Evolutionary conservation across 2,797 vertebrate genomes (phyloP).

Genomic region (Clamator glandarius): DNA sequence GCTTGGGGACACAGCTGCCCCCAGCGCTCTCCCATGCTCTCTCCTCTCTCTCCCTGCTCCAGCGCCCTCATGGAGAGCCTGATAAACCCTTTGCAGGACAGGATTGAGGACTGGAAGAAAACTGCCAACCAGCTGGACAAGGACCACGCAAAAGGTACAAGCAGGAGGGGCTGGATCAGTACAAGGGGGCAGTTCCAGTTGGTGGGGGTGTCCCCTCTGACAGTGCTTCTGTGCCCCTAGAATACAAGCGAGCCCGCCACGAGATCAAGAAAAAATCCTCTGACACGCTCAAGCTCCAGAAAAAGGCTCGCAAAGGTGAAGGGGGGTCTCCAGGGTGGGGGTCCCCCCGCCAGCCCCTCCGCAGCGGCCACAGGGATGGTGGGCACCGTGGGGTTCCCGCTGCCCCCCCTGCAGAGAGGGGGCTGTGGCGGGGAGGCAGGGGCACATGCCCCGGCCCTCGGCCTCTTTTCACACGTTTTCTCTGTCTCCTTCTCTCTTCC

Average conservation of each 20-base stretch:
- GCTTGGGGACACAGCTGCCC: background rate
- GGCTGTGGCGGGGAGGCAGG: background rate
- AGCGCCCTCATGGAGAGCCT: slow-evolving; percentile 95
- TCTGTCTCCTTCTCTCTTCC: slow-evolving; percentile 58
- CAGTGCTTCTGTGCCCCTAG: slow-evolving; percentile 68
- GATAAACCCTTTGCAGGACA: slow-evolving; percentile 94
- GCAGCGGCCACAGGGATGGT: too few species aligned
- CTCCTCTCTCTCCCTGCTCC: background rate
- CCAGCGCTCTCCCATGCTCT: background rate
- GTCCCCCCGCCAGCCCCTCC: too few species aligned
- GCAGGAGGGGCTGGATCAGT: rapidly evolving
- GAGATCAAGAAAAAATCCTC: slow-evolving; percentile 98
- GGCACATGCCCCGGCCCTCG: background rate
- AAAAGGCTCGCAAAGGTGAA: slow-evolving; percentile 97
- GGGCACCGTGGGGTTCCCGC: background rate
- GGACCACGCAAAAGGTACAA: slow-evolving; percentile 93
- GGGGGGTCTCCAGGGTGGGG: background rate
- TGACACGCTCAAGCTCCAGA: slow-evolving; percentile 96
- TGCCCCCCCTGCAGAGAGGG: background rate
- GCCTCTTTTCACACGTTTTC: slow-evolving; percentile 78
- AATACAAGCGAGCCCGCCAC: slow-evolving; percentile 95
- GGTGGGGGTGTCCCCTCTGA: background rate
- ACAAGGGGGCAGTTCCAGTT: rapidly evolving
- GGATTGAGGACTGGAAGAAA: slow-evolving; percentile 98
- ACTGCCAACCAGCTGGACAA: slow-evolving; percentile 95